Evolutionary conservation across 2,797 vertebrate genomes (phyloP).

Genomic region (Pipistrellus pygmaeus): DNA sequence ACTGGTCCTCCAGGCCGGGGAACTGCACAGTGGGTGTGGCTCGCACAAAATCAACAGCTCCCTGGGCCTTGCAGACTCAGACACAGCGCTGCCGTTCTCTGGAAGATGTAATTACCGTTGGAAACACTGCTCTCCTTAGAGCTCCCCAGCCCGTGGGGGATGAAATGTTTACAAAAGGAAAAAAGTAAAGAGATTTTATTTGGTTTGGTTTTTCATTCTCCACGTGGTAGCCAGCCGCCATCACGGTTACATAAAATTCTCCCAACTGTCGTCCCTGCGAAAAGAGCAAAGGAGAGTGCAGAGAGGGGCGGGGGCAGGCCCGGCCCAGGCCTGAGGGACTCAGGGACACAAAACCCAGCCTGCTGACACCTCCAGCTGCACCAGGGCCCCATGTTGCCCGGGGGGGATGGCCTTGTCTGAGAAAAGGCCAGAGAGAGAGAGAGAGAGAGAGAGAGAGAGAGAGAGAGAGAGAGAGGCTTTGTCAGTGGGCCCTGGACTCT

Average conservation of each 20-base stretch:
- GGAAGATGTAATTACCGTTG: constrained; percentile 19
- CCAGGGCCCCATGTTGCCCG: neutral
- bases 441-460: neutral
- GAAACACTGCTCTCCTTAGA: neutral
- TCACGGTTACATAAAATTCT: neutral
- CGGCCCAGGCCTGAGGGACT: accelerated
- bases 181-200: neutral
- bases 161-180: constrained; percentile 31
- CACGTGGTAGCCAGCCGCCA: neutral
- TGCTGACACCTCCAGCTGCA: neutral
- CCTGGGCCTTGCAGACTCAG: neutral
- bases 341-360: neutral
- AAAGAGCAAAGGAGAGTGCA: neutral
- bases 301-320: neutral
- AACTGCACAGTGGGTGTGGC: neutral
- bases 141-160: neutral
- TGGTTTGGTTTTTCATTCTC: constrained; percentile 10
- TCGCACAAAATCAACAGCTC: neutral
- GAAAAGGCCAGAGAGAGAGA: neutral
- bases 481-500: neutral
- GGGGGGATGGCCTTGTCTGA: neutral
- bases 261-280: accelerated
- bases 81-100: neutral
- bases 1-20: neutral
- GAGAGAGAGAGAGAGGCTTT: neutral